Conservation (phyloP, 2,113 vertebrate species). For the Tychaedon coryphoeus region DNA sequence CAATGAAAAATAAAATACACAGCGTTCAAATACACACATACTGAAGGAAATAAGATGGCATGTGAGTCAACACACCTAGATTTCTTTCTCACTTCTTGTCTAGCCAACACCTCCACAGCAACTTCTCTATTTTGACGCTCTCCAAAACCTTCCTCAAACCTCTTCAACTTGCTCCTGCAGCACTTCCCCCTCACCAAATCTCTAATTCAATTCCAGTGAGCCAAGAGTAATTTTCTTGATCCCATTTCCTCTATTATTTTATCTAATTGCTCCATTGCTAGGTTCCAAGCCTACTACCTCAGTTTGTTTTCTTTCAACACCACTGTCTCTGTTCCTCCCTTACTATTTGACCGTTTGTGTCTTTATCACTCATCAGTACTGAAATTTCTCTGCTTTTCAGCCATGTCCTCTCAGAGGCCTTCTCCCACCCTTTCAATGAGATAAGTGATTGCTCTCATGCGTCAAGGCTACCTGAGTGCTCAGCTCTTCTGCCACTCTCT, state of each 20-base stretch:
- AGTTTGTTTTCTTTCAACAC: neutral
- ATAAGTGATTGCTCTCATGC: neutral
- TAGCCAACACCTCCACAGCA: neutral
- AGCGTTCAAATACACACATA: neutral
- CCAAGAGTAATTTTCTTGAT: neutral
- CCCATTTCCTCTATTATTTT: neutral
- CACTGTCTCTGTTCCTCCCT: neutral
- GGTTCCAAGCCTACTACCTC: neutral
- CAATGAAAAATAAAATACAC: neutral
- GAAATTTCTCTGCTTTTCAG: neutral
- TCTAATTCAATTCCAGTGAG: neutral
- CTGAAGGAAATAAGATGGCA: neutral
- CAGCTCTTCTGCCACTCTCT: neutral
- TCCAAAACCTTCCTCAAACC: neutral
- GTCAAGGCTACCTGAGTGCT: neutral
- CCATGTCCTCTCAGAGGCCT: neutral
- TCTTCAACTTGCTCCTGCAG: neutral
- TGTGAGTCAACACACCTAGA: neutral
- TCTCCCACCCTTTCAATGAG: neutral
- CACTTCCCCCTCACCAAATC: neutral
- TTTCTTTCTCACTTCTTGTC: neutral
- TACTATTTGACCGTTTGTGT: neutral
- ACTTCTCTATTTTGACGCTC: neutral
- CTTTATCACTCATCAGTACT: neutral
- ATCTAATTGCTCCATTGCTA: neutral